Evolutionary conservation across 2,888 invertebrate genomes (phyloP).

Genomic region (Iselma pallidipennis): DNA sequence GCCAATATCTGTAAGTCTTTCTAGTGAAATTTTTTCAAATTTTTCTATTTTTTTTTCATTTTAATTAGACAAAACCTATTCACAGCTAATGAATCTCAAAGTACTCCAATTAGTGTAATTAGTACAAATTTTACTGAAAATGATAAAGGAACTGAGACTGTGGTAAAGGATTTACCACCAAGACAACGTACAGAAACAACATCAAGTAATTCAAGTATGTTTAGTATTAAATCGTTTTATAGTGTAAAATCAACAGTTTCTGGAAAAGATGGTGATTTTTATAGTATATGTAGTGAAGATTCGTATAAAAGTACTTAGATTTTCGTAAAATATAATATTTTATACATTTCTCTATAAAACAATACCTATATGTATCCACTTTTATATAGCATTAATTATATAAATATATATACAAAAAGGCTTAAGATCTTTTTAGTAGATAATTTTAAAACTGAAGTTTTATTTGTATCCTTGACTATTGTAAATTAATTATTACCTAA

Average conservation of each 20-base stretch:
- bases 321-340: too few relatives aligned
- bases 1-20: background rate
- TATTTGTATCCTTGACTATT: background rate
- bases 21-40: background rate
- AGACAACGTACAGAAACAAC: constrained; percentile 2
- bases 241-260: constrained; percentile 12
- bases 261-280: constrained; percentile 17
- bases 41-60: too few relatives aligned
- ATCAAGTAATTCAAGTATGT: background rate
- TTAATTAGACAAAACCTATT: background rate
- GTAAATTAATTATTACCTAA: background rate
- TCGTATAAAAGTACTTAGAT: constrained; percentile 14
- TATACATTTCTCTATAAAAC: too few relatives aligned
- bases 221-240: constrained; percentile 12
- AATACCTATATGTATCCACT: too few relatives aligned
- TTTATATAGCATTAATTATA: too few relatives aligned
- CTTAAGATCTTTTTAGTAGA: background rate
- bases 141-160: background rate
- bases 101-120: background rate
- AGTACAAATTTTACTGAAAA: background rate
- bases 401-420: too few relatives aligned
- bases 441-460: background rate
- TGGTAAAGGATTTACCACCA: background rate
- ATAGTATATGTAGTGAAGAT: constrained; percentile 20
- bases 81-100: background rate